phyloP scores from a whole-genome alignment of 2,113 vertebrate genomes.

The Turnix velox region DNA sequence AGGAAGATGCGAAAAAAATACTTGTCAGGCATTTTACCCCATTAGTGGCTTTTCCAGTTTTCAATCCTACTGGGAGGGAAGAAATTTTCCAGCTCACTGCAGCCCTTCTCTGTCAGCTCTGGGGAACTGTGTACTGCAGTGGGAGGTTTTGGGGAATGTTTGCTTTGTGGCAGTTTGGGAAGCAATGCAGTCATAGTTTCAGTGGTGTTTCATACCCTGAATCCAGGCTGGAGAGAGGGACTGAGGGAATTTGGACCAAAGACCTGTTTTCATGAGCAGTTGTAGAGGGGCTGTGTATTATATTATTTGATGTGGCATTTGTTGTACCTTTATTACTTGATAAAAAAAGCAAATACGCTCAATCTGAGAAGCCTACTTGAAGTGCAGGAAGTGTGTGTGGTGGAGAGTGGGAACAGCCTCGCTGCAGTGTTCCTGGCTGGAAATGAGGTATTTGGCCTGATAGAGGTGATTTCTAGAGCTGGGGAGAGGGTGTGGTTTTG shows the following conservation, averaged over 20 bases:
- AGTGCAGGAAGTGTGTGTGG: not conserved
- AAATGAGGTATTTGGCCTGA: not conserved
- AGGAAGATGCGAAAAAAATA: not conserved
- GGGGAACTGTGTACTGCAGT: fast-evolving
- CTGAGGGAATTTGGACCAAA: not conserved
- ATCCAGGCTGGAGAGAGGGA: not conserved
- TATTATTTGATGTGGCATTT: not conserved
- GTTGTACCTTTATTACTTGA: not conserved
- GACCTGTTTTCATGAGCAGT: not conserved
- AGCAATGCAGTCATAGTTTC: not conserved
- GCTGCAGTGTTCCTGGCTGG: not conserved
- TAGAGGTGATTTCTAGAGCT: not conserved
- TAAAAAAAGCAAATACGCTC: not conserved
- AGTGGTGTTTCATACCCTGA: not conserved
- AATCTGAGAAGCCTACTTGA: not conserved
- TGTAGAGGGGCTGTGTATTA: not conserved
- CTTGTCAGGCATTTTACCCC: not conserved
- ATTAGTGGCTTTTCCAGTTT: not conserved
- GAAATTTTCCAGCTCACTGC: not conserved
- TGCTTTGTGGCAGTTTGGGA: not conserved
- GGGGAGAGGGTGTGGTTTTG: fast-evolving
- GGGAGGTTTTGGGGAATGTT: not conserved
- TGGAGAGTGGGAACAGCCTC: not conserved
- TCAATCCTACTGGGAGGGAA: not conserved
- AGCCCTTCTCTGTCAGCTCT: not conserved